Percentiles rank a stretch among this genome's conserved stretches.
Conservation (phyloP, 2,797 vertebrate species). For the Lindbergichthys nudifrons region DNA sequence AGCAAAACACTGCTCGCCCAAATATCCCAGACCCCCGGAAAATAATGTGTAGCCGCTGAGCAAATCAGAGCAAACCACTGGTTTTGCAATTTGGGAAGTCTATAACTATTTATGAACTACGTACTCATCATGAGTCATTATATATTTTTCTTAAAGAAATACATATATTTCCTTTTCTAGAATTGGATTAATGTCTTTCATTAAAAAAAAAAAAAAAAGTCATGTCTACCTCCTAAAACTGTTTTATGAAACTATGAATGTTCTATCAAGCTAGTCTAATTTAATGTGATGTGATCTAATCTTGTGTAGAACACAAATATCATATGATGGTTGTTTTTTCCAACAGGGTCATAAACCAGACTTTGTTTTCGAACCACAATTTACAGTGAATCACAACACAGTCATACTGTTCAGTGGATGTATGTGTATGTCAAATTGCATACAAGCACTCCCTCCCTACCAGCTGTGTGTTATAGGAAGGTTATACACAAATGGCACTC, state of each 20-base stretch:
- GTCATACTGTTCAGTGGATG: conserved; percentile 47
- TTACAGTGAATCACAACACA: conserved; percentile 56
- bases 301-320: conserved; percentile 5
- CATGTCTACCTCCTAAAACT: not conserved
- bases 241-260: not conserved
- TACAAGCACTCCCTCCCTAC: conserved; percentile 29
- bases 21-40: conserved; percentile 41
- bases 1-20: conserved; percentile 57
- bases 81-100: conserved; percentile 57
- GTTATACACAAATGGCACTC: conserved; percentile 57
- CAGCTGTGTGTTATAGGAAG: conserved; percentile 54
- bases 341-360: conserved; percentile 38
- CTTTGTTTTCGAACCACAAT: conserved; percentile 65
- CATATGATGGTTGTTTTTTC: conserved; percentile 16
- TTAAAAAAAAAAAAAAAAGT: not conserved
- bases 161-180: not conserved
- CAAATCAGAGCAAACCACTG: conserved; percentile 44
- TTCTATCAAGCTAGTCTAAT: conserved; percentile 1
- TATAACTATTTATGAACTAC: conserved; percentile 54
- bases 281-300: not conserved
- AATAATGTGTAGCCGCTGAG: conserved; percentile 28
- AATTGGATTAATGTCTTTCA: not conserved
- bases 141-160: not conserved
- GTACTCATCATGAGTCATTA: conserved; percentile 17
- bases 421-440: conserved; percentile 47